Evolutionary conservation across 2,888 invertebrate genomes (phyloP), one percentile per base, ranked within the genome.

Genomic region (Lithophane socia): DNA sequence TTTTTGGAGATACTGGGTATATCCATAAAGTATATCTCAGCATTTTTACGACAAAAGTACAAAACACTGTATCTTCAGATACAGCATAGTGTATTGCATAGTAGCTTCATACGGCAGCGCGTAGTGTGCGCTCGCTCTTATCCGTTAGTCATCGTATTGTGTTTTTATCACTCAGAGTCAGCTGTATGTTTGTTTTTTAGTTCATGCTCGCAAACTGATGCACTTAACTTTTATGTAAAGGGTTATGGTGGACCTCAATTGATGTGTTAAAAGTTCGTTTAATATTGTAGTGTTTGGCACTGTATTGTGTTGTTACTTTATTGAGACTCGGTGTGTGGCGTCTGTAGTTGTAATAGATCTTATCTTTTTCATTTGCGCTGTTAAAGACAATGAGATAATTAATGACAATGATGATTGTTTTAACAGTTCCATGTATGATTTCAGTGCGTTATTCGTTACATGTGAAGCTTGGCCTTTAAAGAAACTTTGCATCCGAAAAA

Each of bases 161-260:
- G 76, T 82, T 87, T 88, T 86, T 88, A 87, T 82, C 80, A 75
- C 76, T 60, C 49, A 68, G 66, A 65, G 29, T 29, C 29, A 29
- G 68, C 37, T 73, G 77, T 74, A 61, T 73, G 81, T 83, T 83
- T 82, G 77, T 79, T 85, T 79, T 81, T 85, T 75, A 79, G 68
- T 79, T 54, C 73, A 69, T 86, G 63, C 77, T 86, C 76, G 64
- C 77, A 84, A 85, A 88, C 85, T 83, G 80, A 76, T 86, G 80
- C 80, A 82, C 81, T 79, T 66, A 76, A 87, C 21, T 79, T 83
- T 83, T 83, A 80, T 87, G 78, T 74, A 65, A 77, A 83, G 64
- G 71, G 64, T 83, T 86, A 82, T 74, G 77, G 76, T n/a, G 29
- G 73, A 66, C 73, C 70, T 75, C 63, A 77, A 87, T 85, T 83